A percentile compares a stretch with the other conserved stretches of the same genome.
phyloP scores from a whole-genome alignment of 2,888 invertebrate species.

The Parnassius smintheus region DNA sequence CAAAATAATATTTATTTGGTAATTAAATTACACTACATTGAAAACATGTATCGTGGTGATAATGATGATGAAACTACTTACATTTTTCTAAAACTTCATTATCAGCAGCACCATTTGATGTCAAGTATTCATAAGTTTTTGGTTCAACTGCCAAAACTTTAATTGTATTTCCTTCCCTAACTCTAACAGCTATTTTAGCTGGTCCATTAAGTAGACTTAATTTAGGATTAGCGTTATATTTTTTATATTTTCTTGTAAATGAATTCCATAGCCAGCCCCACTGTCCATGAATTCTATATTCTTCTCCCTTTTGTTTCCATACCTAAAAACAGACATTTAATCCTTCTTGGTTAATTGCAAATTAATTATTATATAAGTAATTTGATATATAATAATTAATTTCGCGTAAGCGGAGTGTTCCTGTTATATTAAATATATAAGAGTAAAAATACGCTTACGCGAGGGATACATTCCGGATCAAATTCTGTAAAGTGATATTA shows the following conservation, averaged over 20 bases:
- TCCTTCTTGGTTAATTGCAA: too few relatives aligned
- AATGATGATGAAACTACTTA: slow-evolving; percentile 44
- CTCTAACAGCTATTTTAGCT: slow-evolving; percentile 88
- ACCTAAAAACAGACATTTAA: slow-evolving; percentile 4
- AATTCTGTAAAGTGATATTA: too few relatives aligned
- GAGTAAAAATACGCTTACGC: too few relatives aligned
- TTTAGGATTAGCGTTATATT: slow-evolving; percentile 50
- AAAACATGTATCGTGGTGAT: neutral
- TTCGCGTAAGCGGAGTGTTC: too few relatives aligned
- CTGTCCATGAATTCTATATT: slow-evolving; percentile 96
- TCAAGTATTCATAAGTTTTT: slow-evolving; percentile 87
- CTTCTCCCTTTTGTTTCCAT: slow-evolving; percentile 97
- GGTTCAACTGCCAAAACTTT: slow-evolving; percentile 91
- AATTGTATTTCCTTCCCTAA: slow-evolving; percentile 84
- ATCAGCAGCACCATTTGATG: slow-evolving; percentile 76
- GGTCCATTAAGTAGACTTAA: slow-evolving; percentile 79
- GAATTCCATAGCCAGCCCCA: slow-evolving; percentile 99
- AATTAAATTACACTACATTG: neutral
- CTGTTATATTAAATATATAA: too few relatives aligned
- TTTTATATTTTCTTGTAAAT: slow-evolving; percentile 83
- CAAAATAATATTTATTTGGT: slow-evolving; percentile 29
- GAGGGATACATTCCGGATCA: too few relatives aligned
- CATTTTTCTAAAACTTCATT: slow-evolving; percentile 68
- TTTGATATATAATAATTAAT: too few relatives aligned
- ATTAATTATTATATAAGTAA: too few relatives aligned